phyloP scores from a whole-genome alignment of 1,140 invertebrate species.

The Anastrepha obliqua region DNA sequence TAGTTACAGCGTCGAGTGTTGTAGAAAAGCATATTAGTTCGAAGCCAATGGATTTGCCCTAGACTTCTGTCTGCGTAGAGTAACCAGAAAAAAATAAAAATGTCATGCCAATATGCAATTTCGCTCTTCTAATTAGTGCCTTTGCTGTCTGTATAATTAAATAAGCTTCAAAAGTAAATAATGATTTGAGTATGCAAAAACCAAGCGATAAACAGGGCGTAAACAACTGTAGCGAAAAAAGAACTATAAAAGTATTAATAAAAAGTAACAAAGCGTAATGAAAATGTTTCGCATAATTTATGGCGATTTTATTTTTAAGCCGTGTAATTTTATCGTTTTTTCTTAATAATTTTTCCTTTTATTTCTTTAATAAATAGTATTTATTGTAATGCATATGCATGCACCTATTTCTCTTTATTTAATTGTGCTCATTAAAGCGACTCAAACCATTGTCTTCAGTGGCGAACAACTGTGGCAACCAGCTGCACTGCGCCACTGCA shows the following conservation, averaged over 20 bases:
- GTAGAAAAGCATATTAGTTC: too few species aligned
- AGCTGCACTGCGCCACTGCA: background rate
- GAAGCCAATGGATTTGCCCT: too few species aligned
- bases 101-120: too few species aligned
- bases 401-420: background rate
- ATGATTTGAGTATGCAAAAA: background rate
- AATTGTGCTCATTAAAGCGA: background rate
- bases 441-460: background rate
- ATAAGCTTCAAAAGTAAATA: background rate
- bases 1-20: too few species aligned
- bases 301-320: background rate
- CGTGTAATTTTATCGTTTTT: conserved; percentile 15
- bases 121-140: too few species aligned
- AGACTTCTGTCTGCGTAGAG: too few species aligned
- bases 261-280: background rate
- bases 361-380: background rate
- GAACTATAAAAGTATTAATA: background rate
- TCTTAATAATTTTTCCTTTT: background rate
- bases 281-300: conserved; percentile 39
- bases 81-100: too few species aligned
- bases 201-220: background rate
- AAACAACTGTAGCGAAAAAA: background rate
- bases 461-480: background rate
- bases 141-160: too few species aligned
- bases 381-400: background rate